Evolutionary conservation across 2,888 invertebrate species (phyloP).

Genomic region (Himalopsyche anomala): DNA sequence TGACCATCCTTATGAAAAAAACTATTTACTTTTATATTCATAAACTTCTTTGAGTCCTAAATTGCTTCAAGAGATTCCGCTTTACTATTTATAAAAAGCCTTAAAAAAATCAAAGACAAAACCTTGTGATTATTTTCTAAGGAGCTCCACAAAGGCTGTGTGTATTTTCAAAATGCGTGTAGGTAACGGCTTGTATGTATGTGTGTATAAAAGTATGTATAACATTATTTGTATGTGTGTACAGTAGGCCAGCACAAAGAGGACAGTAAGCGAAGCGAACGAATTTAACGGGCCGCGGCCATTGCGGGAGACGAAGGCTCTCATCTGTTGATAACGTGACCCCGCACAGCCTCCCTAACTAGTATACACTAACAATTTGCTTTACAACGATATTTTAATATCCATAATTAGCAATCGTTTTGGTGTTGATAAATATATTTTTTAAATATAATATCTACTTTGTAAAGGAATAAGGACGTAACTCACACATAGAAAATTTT

Average conservation of each 20-base stretch:
- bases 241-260: slow-evolving; percentile 58
- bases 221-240: slow-evolving; percentile 45
- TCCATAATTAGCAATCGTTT: too few relatives aligned
- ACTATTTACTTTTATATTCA: too few relatives aligned
- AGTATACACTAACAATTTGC: background rate
- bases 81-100: background rate
- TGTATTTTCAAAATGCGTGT: slow-evolving; percentile 29
- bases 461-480: too few relatives aligned
- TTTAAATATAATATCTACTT: too few relatives aligned
- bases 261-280: slow-evolving; percentile 63
- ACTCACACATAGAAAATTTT: too few relatives aligned
- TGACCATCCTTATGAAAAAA: too few relatives aligned
- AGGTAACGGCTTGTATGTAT: background rate
- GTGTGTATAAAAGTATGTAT: background rate
- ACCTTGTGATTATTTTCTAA: slow-evolving; percentile 14
- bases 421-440: too few relatives aligned
- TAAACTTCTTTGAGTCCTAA: too few relatives aligned
- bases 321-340: slow-evolving; percentile 64
- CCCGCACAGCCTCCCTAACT: background rate
- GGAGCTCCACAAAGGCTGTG: slow-evolving; percentile 14
- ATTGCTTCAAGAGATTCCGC: too few relatives aligned
- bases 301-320: slow-evolving; percentile 58
- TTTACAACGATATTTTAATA: background rate
- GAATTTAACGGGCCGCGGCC: slow-evolving; percentile 65
- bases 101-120: slow-evolving; percentile 6